Evolutionary conservation across 2,888 invertebrate genomes (phyloP), one percentile per base, ranked within the genome.

Genomic region (Callyntrura guangdongensis): DNA sequence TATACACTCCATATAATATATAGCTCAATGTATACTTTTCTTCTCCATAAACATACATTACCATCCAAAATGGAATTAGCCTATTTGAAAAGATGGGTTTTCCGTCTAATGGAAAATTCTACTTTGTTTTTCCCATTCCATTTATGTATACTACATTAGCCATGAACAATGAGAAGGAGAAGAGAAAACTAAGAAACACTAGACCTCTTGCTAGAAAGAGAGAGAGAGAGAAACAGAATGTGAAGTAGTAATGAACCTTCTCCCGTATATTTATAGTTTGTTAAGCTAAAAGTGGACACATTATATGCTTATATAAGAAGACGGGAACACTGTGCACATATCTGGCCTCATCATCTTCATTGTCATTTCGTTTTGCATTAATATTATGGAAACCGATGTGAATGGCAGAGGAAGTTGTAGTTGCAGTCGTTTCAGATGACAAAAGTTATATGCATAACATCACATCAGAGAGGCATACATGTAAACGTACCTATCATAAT

Each of bases 51-150:
- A 92, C 92, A 92, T 92, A 92, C 92, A 93, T 93, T 93, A 93
- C 92, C 93, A 91, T 93, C 93, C 91, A 91, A 92, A 93, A 93
- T 92, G 93, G 92, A 93, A 93, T 93, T 92, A 93, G 93, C 92
- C 92, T 92, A 92, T 92, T 92, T 86, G 85, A 92, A 90, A 90
- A 86, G 92, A 92, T 92, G 92, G 92, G 84, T 88, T 92, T 90
- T 74, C 61, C 85, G 81, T 86, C 90, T 92, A 92, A 92, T 92
- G 92, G 92, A 92, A 92, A 92, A 92, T 90, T 92, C 92, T 92
- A 89, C 89, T 89, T 89, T 84, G 84, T 79, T 89, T 89, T 84
- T 84, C 79, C 89, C 84, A 89, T 89, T 84, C 89, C 36, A 77
- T 89, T 89, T 89, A 89, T 89, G 84, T 84, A 77, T 89, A 89